Evolutionary conservation across 2,113 vertebrate species (phyloP).

Genomic region (Atrichornis clamosus): DNA sequence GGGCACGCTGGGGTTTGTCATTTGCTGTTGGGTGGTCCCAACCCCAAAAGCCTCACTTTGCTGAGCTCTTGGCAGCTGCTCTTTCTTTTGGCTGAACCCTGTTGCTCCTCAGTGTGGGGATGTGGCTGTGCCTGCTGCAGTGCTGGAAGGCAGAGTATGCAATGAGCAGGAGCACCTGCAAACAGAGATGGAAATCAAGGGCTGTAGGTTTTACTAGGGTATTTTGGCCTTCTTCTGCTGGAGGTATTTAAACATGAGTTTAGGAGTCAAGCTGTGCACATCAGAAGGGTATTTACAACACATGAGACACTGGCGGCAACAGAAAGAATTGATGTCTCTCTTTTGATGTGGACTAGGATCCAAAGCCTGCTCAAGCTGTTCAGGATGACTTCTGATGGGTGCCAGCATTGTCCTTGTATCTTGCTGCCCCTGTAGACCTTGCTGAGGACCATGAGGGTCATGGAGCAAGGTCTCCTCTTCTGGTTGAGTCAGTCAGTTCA

Average conservation of each 20-base stretch:
- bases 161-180: background rate
- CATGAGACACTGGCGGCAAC: background rate
- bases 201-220: background rate
- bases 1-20: background rate
- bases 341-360: background rate
- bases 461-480: background rate
- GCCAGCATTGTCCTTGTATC: background rate
- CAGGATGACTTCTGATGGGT: background rate
- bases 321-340: background rate
- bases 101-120: background rate
- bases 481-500: background rate
- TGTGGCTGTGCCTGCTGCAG: background rate
- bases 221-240: background rate
- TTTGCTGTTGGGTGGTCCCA: background rate
- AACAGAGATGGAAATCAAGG: background rate
- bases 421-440: fast-evolving
- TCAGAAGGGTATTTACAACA: background rate
- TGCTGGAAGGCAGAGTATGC: background rate
- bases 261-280: background rate
- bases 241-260: background rate
- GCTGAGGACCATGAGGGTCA: background rate
- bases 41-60: fast-evolving
- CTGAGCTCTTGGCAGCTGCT: background rate
- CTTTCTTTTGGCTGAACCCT: background rate
- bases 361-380: background rate